Base-by-base conservation (phyloP, 35 echinoderm and acorn worm genomes). In the Chiridota heheva region DNA sequence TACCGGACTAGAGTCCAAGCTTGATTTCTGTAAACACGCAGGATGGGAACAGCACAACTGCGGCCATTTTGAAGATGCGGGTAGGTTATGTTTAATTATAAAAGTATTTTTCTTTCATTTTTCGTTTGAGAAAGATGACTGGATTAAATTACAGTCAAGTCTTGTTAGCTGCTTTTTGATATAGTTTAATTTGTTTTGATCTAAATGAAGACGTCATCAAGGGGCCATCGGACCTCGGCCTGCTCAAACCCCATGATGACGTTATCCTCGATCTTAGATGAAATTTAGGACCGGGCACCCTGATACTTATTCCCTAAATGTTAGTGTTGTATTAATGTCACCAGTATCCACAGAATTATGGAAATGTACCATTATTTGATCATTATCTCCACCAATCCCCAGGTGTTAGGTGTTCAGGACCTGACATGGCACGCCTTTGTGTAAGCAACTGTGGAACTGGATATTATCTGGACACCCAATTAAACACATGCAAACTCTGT, bases 51-150 rank as follows among this genome's bases (percentile, higher is more conserved):
- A 37, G 60, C 87, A 91, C 56, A 84, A 80, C 60, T 91, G 89
- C 39, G 95, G 82, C 22, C 95, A 98, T 36, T 84, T 77, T 13
- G 95, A 98, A 76, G 95, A 98, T 92, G 89, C 89, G 47, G 95
- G 95, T 98, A 76, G 62, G 75, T 36, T 42, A 39, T 1, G 22
- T 1, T 39, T 2, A 57, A 57, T 74, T 77, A 78, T 44, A 38
- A 31, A 2, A 53, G 25, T 25, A 30, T 20, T 42, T 12, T 0
- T 4, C 10, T 67, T 3, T 25, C 4, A 18, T 36, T 39, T 24
- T 7, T 40, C 34, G 22, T 4, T 3, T 62, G 16, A 5, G 38
- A 40, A 29, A 20, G 2, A 28, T 78, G 4, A 0, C 4, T 18
- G 27, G 26, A 40, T 42, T 34, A 5, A 16, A 2, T 36, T 31